Evolutionary conservation across 2,113 vertebrate genomes (phyloP).

Genomic region (Hemibagrus wyckioides): DNA sequence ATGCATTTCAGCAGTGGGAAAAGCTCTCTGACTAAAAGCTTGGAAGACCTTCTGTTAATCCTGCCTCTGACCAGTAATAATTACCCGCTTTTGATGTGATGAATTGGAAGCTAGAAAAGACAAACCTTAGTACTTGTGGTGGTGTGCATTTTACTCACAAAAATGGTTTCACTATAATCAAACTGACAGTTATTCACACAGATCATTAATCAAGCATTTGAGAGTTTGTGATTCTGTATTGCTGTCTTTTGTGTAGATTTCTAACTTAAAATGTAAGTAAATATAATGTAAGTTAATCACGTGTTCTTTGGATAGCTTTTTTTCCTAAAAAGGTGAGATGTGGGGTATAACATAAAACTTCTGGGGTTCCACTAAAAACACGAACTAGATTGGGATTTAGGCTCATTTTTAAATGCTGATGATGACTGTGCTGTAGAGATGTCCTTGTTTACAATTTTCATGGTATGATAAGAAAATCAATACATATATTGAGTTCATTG

Average conservation of each 20-base stretch:
- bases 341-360: background rate
- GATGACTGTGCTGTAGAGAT: background rate
- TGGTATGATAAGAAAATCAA: background rate
- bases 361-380: background rate
- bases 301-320: background rate
- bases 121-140: background rate
- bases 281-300: background rate
- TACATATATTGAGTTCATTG: background rate
- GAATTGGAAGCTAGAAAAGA: background rate
- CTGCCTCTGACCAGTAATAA: background rate
- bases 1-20: background rate
- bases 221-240: background rate
- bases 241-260: background rate
- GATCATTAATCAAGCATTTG: background rate
- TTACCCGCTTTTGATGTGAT: background rate
- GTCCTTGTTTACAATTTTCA: background rate
- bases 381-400: background rate
- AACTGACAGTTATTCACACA: background rate
- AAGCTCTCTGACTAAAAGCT: background rate
- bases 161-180: constrained; percentile 7
- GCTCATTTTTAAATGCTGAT: background rate
- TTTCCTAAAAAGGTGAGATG: background rate
- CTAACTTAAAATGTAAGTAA: background rate
- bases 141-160: constrained; percentile 18
- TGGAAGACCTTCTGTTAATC: background rate